phyloP scores from a whole-genome alignment of 2,797 vertebrate species.

The Pseudomugil gertrudae region DNA sequence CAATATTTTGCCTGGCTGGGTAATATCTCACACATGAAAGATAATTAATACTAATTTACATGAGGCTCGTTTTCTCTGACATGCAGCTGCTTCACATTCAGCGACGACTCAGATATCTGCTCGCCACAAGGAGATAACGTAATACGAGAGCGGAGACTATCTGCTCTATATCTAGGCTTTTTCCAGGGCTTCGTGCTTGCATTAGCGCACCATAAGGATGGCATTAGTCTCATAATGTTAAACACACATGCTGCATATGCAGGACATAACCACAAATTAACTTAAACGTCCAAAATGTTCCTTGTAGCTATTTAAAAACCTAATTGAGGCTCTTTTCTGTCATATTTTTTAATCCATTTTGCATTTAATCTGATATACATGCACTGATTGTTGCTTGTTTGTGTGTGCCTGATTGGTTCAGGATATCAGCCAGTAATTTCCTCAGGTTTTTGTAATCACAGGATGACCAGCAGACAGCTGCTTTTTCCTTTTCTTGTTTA shows the following conservation, averaged over 20 bases:
- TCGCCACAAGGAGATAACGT: neutral
- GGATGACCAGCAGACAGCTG: conserved; percentile 53
- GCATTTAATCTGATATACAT: neutral
- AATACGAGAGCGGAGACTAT: neutral
- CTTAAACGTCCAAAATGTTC: conserved; percentile 2
- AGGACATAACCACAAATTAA: conserved; percentile 5
- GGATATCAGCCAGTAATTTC: conserved; percentile 8
- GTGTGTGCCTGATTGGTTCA: conserved; percentile 5
- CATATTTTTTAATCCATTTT: neutral
- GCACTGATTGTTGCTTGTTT: neutral
- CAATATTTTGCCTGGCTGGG: neutral
- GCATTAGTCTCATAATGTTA: conserved; percentile 10
- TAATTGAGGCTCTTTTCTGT: neutral
- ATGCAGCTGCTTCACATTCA: neutral
- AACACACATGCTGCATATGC: neutral
- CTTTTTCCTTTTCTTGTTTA: conserved; percentile 45
- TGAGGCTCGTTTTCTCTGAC: neutral
- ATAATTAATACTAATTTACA: conserved; percentile 9
- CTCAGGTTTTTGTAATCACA: conserved; percentile 22
- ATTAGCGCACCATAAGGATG: conserved; percentile 11
- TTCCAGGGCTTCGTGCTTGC: neutral
- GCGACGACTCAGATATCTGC: neutral
- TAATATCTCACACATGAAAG: neutral
- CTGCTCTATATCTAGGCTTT: conserved; percentile 5
- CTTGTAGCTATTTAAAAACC: neutral